These are phyloP conservation scores for Nemapogon koenigi DNA, from an alignment of 2,888 invertebrate species.

Conservation along the genomic window DNA sequence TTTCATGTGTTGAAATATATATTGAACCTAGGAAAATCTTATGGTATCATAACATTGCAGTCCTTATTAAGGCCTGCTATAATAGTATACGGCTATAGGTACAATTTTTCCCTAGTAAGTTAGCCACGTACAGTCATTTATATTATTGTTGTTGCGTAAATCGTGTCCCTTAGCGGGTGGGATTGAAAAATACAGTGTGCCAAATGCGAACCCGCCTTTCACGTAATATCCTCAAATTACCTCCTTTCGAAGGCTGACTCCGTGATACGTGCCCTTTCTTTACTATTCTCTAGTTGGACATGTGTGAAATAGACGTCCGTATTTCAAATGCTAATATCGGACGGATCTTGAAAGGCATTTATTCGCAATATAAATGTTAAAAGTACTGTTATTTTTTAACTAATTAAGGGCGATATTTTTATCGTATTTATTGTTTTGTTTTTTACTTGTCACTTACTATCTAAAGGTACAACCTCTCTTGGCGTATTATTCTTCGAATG, in stretches of 20 bases:
- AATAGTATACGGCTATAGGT: not conserved
- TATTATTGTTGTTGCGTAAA: slow-evolving; percentile 13
- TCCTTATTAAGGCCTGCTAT: no score
- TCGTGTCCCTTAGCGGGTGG: slow-evolving; percentile 16
- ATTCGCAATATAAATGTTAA: no score
- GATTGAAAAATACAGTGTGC: slow-evolving; percentile 34
- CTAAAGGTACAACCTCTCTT: no score
- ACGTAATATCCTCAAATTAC: slow-evolving; percentile 47
- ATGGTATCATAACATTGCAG: no score
- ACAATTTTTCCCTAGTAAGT: slow-evolving; percentile 5
- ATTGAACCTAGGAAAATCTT: no score
- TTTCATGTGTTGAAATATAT: no score
- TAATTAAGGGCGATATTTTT: no score
- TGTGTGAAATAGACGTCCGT: slow-evolving; percentile 4
- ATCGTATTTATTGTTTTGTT: no score
- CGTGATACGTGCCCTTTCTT: slow-evolving; percentile 29
- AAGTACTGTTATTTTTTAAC: no score
- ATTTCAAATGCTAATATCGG: slow-evolving; percentile 8
- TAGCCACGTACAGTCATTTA: slow-evolving; percentile 14
- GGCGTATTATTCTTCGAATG: no score
- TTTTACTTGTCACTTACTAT: no score
- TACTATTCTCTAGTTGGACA: slow-evolving; percentile 5
- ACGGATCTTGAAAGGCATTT: no score
- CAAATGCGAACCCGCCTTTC: slow-evolving; percentile 32
- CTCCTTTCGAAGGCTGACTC: slow-evolving; percentile 23